Base-by-base conservation (phyloP, 2,888 invertebrate species). In the Falcaria lacertinaria region DNA sequence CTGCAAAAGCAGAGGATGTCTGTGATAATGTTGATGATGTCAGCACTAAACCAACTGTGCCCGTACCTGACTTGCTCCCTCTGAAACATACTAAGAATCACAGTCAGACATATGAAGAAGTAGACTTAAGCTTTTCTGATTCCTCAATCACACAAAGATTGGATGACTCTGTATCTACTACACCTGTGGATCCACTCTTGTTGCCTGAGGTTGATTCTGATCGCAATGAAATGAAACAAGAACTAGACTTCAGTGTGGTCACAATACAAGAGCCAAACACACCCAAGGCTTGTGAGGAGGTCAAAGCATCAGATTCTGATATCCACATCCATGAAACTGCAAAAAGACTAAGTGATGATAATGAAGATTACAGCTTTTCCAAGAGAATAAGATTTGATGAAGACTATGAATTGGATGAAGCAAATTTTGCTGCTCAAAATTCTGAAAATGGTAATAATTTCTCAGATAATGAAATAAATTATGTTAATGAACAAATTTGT, bases 1-100 rank as follows among this genome's bases (percentile, higher is more conserved):
- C 92, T 41, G 81, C 91, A 11, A 91, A 84, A 60, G 85, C 80
- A 45, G 85, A 91, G 65, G 87, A 86, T 42, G 52, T 59, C 32
- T 44, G 62, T 16, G 86, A 87, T 48, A 84, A 86, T 32, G 41
- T 64, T 34, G 45, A 61, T 15, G 45, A 60, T 33, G 47, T 67
- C 19, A 68, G 65, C 51, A 64, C 61, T 42, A 89, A 88, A 54
- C 71, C 79, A 33, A 66, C 72, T 46, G 80, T 77, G 15, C 88
- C 89, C 32, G 74, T 90, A 33, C 90, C 90, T 47, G 90, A 88
- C 42, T 64, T 89, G 46, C 69, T 90, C 4, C 90, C 90, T 45
- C 54, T 89, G 2, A 89, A 86, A 63, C 77, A 79, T 65, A 55
- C 65, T 2, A 87, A 85, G 50, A 71, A 52, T 39, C 73, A 70